Evolutionary conservation across 2,888 invertebrate genomes (phyloP), one percentile per base, ranked within the genome.

Genomic region (Thereva nobilitata): DNA sequence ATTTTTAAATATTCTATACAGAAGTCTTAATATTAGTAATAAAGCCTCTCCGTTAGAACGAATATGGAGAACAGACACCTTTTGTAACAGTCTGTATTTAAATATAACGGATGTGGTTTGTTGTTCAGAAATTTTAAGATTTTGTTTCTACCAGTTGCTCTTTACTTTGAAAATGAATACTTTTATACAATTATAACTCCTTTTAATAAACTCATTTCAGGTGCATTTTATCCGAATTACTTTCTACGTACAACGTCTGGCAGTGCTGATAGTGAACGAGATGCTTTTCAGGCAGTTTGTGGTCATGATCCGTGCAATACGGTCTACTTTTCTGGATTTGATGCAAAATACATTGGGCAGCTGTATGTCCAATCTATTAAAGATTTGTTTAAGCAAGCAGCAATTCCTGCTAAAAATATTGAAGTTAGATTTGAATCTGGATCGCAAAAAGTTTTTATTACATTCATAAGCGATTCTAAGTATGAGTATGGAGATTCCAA

Each of bases 151-250:
- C n/a, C 5, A 42, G 42, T 42, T 42, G 42, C 7, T n/a, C 8
- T 4, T 42, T 42, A 9, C n/a, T 42, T 42, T 42, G 7, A 9
- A 4, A 37, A 10, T 38, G 9, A 37, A n/a, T 54, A n/a, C n/a
- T 54, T 54, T 5, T 7, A 34, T 3, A 52, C n/a, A 44, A 34
- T 34, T 52, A n/a, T 38, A 4, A 45, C 6, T 54, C 54, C 37
- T 5, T 6, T 64, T 12, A 42, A 10, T 44, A 34, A 9, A 57
- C 10, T 55, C 23, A 7, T 50, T 50, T 42, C 44, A 68, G 67
- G 71, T 2, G 95, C 96, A 1, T 95, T 95, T 80, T 97, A 95
- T 82, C 97, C 97, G 0, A 89, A 96, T 79, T 97, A 92, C 79
- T 97, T 93, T 80, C 79, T 88, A 23, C 84, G 86, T 41, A 75